Evolutionary conservation across 2,113 vertebrate species (phyloP).

Genomic region (Colinus virginianus): DNA sequence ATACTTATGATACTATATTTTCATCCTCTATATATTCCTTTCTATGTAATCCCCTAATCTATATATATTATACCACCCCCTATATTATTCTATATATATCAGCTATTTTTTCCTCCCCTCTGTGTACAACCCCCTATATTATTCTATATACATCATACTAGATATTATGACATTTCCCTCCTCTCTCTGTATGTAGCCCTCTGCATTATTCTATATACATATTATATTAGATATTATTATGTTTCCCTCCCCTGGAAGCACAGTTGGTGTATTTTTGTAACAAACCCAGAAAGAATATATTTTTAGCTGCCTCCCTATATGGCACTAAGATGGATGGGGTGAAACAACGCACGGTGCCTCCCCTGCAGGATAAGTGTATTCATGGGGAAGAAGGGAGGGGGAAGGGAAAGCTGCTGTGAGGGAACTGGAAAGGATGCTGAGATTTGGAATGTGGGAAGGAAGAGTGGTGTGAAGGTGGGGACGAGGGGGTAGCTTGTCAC

Average conservation of each 20-base stretch:
- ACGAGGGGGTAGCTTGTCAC: not conserved
- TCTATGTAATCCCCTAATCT: no score
- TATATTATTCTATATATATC: no score
- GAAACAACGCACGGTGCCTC: not conserved
- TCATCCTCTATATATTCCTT: no score
- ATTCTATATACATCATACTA: no score
- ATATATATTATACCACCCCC: no score
- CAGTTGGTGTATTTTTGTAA: not conserved
- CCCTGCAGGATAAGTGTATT: slow-evolving; percentile 8
- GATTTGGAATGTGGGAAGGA: not conserved
- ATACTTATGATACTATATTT: no score
- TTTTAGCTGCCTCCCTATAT: slow-evolving; percentile 30
- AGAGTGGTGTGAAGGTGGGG: not conserved
- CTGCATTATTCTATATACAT: not conserved
- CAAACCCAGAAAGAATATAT: not conserved
- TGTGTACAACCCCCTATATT: no score
- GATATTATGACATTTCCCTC: no score
- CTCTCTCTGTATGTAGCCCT: no score
- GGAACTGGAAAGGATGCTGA: not conserved
- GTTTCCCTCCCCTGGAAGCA: not conserved
- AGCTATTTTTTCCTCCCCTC: no score
- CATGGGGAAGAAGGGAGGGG: not conserved
- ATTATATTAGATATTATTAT: not conserved
- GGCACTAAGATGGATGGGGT: not conserved
- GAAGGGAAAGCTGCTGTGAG: not conserved